Percentiles rank a stretch among this genome's conserved stretches.
Evolutionary conservation across 2,113 vertebrate genomes (phyloP).

Genomic region (Scytalopus superciliaris): DNA sequence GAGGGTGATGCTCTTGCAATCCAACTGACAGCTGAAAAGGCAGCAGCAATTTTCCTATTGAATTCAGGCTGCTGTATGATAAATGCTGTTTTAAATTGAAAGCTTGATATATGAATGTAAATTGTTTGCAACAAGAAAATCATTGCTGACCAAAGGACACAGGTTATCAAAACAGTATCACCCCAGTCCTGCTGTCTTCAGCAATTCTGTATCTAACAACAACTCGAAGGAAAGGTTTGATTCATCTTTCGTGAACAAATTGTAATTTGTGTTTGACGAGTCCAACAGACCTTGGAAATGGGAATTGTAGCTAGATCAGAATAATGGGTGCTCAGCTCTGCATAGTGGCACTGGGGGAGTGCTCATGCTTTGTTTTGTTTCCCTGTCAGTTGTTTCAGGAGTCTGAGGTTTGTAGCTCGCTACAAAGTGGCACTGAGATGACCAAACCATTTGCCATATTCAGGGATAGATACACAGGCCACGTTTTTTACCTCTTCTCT

Average conservation of each 20-base stretch:
- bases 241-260: not conserved
- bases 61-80: not conserved
- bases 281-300: not conserved
- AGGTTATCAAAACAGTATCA: not conserved
- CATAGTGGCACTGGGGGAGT: fast-evolving
- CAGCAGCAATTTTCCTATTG: not conserved
- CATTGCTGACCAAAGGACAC: not conserved
- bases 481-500: not conserved
- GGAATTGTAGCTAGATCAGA: not conserved
- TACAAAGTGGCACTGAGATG: not conserved
- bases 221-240: not conserved
- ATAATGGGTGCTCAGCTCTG: fast-evolving
- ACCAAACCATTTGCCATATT: not conserved
- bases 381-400: not conserved
- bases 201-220: not conserved
- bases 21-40: conserved; percentile 4
- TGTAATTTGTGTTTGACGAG: not conserved
- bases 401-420: not conserved
- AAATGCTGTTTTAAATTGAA: not conserved
- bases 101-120: not conserved
- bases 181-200: not conserved
- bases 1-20: not conserved
- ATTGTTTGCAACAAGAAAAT: not conserved
- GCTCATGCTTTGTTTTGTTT: not conserved
- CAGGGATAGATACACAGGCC: not conserved